Evolutionary conservation across 2,113 vertebrate genomes (phyloP).

Genomic region (Nothoprocta pentlandii): DNA sequence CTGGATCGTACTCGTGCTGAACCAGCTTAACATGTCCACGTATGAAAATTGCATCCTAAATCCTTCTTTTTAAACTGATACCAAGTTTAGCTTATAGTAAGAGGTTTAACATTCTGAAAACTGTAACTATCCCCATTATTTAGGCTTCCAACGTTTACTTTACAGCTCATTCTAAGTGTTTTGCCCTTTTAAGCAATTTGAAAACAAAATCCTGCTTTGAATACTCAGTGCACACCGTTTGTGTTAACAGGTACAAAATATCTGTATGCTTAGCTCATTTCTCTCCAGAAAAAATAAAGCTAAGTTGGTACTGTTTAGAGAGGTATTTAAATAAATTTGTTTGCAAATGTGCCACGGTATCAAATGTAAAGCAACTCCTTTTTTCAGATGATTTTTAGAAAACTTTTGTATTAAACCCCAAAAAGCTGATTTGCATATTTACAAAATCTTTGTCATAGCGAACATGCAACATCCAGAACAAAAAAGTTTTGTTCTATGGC

Average conservation of each 20-base stretch:
- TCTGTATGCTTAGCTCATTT: conserved; percentile 53
- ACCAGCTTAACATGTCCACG: conserved; percentile 69
- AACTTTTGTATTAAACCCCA: conserved; percentile 80
- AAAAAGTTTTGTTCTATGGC: conserved; percentile 81
- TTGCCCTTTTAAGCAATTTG: conserved; percentile 65
- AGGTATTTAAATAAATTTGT: conserved; percentile 75
- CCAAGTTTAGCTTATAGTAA: conserved; percentile 80
- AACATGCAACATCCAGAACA: conserved; percentile 82
- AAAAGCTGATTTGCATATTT: conserved; percentile 85
- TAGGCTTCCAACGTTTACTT: conserved; percentile 67
- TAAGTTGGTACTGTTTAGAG: conserved; percentile 66
- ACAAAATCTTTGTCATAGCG: conserved; percentile 84
- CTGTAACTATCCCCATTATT: conserved; percentile 59
- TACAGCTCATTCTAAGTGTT: conserved; percentile 54
- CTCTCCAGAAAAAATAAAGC: conserved; percentile 33
- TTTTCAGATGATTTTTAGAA: conserved; percentile 74
- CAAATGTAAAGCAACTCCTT: conserved; percentile 71
- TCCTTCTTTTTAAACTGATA: conserved; percentile 76
- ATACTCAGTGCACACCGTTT: conserved; percentile 78
- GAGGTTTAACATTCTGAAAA: conserved; percentile 73
- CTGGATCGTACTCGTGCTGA: conserved; percentile 62
- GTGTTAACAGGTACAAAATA: conserved; percentile 64
- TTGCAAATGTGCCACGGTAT: conserved; percentile 70
- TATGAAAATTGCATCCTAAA: conserved; percentile 73
- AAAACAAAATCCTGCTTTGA: conserved; percentile 65